phyloP scores from a whole-genome alignment of 2,797 vertebrate species.

The Odontamblyopus lacepedii region DNA sequence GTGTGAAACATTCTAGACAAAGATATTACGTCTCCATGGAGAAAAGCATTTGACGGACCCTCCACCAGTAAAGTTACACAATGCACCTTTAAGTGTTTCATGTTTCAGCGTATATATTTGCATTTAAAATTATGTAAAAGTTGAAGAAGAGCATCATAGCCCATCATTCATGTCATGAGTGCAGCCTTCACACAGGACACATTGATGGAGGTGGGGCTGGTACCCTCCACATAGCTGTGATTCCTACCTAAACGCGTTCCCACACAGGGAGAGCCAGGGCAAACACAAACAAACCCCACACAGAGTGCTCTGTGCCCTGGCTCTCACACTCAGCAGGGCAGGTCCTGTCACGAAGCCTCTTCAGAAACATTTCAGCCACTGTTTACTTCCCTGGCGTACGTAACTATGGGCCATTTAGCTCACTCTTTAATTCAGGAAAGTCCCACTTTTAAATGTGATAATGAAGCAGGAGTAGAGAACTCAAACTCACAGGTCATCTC shows the following conservation, averaged over 20 bases:
- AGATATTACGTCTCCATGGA: no score
- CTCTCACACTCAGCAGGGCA: conserved; percentile 39
- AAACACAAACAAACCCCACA: conserved; percentile 6
- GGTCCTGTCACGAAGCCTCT: conserved; percentile 55
- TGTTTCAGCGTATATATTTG: neutral
- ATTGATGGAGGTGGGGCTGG: neutral
- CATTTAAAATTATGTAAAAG: neutral
- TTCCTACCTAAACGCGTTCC: neutral
- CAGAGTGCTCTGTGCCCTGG: conserved; percentile 12
- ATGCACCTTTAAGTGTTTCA: no score
- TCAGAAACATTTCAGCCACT: conserved; percentile 52
- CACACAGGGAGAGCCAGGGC: neutral
- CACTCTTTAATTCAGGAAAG: conserved; percentile 45
- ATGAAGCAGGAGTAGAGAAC: neutral
- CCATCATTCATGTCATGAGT: neutral
- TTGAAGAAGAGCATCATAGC: neutral
- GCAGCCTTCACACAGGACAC: conserved; percentile 1
- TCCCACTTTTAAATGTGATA: conserved; percentile 24
- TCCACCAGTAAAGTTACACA: no score
- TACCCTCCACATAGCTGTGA: conserved; percentile 3
- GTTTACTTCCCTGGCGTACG: conserved; percentile 42
- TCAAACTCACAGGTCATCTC: neutral
- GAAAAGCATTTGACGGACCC: no score
- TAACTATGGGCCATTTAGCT: conserved; percentile 57
- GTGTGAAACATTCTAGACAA: no score